These are phyloP conservation scores for Cephalopachus bancanus DNA, from an alignment of 2,797 vertebrate genomes.

Conservation along the genomic window DNA sequence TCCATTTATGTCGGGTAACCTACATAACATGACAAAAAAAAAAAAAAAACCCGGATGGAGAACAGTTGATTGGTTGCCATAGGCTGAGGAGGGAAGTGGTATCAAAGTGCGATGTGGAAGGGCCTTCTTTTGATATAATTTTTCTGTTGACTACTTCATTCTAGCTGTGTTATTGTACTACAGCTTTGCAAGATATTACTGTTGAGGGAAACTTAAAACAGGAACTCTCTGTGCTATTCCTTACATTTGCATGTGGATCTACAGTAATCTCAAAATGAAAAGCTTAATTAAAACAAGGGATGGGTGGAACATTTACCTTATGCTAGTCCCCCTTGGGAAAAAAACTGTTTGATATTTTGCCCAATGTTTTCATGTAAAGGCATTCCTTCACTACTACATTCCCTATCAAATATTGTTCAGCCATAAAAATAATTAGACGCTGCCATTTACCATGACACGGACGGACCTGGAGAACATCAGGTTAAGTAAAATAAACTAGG, in stretches of 20 bases:
- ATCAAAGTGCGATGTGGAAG: neutral
- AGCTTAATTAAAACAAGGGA: neutral
- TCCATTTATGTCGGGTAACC: neutral
- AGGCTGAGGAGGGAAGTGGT: neutral
- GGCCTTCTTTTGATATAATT: neutral
- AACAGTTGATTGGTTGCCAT: neutral
- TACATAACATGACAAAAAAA: neutral
- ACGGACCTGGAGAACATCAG: too few species aligned
- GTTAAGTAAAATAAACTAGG: too few species aligned
- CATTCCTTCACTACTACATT: neutral
- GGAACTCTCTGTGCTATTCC: neutral
- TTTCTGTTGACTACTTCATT: neutral
- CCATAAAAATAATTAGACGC: too few species aligned
- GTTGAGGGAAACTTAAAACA: neutral
- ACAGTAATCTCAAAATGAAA: neutral
- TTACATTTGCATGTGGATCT: neutral
- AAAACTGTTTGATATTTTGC: neutral
- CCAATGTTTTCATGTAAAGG: neutral
- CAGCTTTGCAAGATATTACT: neutral
- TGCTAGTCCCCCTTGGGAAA: neutral
- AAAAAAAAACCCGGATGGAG: neutral
- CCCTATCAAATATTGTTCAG: neutral
- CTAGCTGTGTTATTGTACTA: neutral
- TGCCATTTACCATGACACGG: too few species aligned
- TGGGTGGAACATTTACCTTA: neutral